phyloP scores from a whole-genome alignment of 1,140 invertebrate genomes.

The Sminthurides bifidus region DNA sequence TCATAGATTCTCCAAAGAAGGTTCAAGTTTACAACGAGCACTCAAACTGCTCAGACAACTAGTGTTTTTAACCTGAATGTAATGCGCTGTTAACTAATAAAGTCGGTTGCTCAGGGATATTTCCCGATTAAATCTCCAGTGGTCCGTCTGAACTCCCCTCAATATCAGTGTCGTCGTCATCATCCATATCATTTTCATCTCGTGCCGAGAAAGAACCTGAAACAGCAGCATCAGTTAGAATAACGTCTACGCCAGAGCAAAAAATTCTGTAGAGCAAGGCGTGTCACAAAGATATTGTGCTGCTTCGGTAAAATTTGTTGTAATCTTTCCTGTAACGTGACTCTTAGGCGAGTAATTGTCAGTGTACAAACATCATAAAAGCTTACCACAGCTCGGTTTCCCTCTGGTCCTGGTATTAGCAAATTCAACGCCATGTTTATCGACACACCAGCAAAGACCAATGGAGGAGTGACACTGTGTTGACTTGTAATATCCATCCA shows the following conservation, averaged over 20 bases:
- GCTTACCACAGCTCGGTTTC: slow-evolving; percentile 74
- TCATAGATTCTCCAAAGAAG: too few relatives aligned
- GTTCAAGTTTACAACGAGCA: background rate
- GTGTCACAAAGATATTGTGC: too few relatives aligned
- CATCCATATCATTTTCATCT: slow-evolving; percentile 47
- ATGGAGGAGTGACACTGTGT: slow-evolving; percentile 73
- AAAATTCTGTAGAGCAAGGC: too few relatives aligned
- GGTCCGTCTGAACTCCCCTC: slow-evolving; percentile 67
- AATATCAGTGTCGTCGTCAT: slow-evolving; percentile 52
- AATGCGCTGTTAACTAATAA: too few relatives aligned
- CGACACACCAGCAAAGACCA: slow-evolving; percentile 84
- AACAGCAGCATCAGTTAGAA: slow-evolving; percentile 35
- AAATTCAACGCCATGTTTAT: slow-evolving; percentile 79
- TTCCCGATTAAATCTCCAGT: slow-evolving; percentile 64
- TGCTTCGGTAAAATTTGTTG: too few relatives aligned
- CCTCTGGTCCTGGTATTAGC: slow-evolving; percentile 68
- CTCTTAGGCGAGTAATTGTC: too few relatives aligned
- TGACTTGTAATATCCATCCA: slow-evolving; percentile 69
- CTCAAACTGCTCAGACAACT: background rate
- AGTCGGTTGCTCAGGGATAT: too few relatives aligned
- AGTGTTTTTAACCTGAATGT: slow-evolving; percentile 2
- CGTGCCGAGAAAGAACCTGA: slow-evolving; percentile 45
- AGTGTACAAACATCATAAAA: slow-evolving; percentile 41
- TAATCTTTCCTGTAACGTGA: too few relatives aligned
- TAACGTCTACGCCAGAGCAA: too few relatives aligned